Conservation (phyloP, 1,140 invertebrate species). For the Bicyclus anynana region DNA sequence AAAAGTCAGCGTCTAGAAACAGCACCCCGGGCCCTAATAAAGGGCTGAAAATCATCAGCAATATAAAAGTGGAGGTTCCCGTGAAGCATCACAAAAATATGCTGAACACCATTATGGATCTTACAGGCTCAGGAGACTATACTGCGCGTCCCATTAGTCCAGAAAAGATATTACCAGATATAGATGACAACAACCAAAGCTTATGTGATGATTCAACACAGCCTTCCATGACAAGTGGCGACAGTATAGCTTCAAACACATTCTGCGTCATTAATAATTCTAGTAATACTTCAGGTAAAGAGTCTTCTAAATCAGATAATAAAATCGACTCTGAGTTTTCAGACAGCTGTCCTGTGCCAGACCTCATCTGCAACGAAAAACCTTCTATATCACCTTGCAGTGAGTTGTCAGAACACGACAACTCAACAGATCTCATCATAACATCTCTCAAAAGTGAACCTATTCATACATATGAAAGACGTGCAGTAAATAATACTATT, state of each 20-base stretch:
- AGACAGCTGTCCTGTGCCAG: constrained; percentile 65
- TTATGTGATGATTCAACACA: constrained; percentile 36
- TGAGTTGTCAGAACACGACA: constrained; percentile 67
- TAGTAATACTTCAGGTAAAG: constrained; percentile 54
- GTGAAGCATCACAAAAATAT: constrained; percentile 67
- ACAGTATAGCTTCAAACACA: constrained; percentile 49
- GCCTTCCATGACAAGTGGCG: constrained; percentile 35
- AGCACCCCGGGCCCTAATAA: constrained; percentile 46
- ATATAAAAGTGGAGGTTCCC: constrained; percentile 74
- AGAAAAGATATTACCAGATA: constrained; percentile 61
- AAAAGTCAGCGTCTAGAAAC: constrained; percentile 37
- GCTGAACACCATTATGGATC: constrained; percentile 66
- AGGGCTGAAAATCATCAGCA: constrained; percentile 74
- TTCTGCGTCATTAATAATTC: constrained; percentile 73
- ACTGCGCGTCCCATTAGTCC: constrained; percentile 39
- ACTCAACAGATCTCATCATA: constrained; percentile 49
- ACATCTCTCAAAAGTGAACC: constrained; percentile 42
- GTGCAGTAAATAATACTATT: constrained; percentile 20
- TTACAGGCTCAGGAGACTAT: constrained; percentile 64
- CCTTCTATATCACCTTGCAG: constrained; percentile 72
- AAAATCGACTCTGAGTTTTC: constrained; percentile 62
- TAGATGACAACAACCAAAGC: constrained; percentile 49
- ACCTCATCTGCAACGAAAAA: constrained; percentile 74
- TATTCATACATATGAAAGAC: constrained; percentile 22
- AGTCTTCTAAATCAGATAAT: constrained; percentile 46